A percentile compares a stretch with the other conserved stretches of the same genome.
Evolutionary conservation across 2,888 invertebrate species (phyloP).

Genomic region (Tenthredo notha): DNA sequence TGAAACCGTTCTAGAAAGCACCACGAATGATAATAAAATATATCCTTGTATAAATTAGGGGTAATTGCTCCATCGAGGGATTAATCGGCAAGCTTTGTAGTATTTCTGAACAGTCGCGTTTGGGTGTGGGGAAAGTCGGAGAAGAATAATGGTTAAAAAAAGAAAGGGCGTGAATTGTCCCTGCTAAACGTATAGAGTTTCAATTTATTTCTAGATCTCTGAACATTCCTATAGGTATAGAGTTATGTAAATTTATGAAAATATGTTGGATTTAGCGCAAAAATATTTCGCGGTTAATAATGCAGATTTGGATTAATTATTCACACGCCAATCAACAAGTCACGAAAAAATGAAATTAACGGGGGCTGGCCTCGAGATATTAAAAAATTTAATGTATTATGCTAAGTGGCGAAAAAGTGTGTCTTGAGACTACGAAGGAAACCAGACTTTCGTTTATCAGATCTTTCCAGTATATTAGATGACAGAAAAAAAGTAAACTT

Average conservation of each 20-base stretch:
- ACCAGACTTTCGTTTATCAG: neutral
- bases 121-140: neutral
- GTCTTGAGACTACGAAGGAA: neutral
- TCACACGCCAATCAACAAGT: conserved; percentile 10
- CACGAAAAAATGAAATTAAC: conserved; percentile 16
- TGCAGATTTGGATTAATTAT: conserved; percentile 4
- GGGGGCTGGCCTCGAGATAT: neutral
- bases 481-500: neutral
- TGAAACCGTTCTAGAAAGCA: conserved; percentile 1
- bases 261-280: neutral
- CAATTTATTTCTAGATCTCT: neutral
- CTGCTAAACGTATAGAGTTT: neutral
- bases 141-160: neutral
- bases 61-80: conserved; percentile 8
- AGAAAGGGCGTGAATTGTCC: neutral
- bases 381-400: conserved; percentile 17
- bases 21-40: conserved; percentile 24
- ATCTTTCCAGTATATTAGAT: neutral
- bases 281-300: neutral
- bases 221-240: neutral
- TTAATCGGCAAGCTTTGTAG: neutral
- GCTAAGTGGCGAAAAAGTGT: conserved; percentile 12
- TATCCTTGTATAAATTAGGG: conserved; percentile 15
- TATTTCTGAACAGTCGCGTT: neutral
- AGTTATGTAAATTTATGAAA: neutral